Evolutionary conservation across 2,797 vertebrate species (phyloP), one percentile per base, ranked within the genome.

Genomic region (Coregonus suidteri): DNA sequence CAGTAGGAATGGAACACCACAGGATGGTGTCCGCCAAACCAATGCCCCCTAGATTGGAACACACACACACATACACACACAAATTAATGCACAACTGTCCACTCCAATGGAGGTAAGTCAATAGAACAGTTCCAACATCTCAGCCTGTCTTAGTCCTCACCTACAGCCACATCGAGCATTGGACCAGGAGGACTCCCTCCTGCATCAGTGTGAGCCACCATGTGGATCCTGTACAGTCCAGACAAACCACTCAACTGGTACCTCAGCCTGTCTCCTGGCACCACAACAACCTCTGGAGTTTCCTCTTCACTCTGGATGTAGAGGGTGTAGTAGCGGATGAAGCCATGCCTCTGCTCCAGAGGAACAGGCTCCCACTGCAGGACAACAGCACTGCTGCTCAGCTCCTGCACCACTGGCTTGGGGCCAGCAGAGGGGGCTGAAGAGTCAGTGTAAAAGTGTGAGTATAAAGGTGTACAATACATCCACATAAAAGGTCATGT

Each of bases 341-440:
- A 77, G 7, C 81, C 83, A 1, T 71, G 79, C 16, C 25, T 70
- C 35, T 82, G 72, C 30, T 84, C 71, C 69, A 85, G 15, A 1
- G 80, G 77, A 5, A 82, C 31, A 3, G 41, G 64, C n/a, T 81
- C 68, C 85, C 82, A 84, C 3, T 73, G 41, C 3, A 86, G 7
- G 1, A 69, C 6, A 20, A 79, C 53, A 7, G 56, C 3, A 11
- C 30, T 41, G 25, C 65, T 30, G 25, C 16, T 51, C 54, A 78
- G 15, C 25, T 78, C 70, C 72, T 79, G 66, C 51, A 83, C 14
- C 0, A 70, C 52, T 75, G 75, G 62, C 14, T 18, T 30, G 37
- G 69, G 78, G 6, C 85, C 90, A 79, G 64, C 68, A 66, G 83
- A 78, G 53, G 88, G 85, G 52, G 82, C 79, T 80, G 79, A 0